These are phyloP conservation scores for Ophion costatus DNA, from an alignment of 2,888 invertebrate genomes.

Conservation along the genomic window DNA sequence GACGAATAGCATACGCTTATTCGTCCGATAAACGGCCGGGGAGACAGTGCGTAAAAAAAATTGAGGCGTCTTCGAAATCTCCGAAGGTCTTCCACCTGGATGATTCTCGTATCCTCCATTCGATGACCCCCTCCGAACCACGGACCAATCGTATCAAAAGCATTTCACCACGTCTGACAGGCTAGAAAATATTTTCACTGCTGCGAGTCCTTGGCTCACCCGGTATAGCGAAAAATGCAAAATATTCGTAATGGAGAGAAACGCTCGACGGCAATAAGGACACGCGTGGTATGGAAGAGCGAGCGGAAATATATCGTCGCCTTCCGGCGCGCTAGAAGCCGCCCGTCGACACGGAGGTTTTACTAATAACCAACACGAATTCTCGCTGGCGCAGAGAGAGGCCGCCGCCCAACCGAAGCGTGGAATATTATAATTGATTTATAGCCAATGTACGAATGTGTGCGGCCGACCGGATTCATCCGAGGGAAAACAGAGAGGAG, in stretches of 20 bases:
- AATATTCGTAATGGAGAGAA: constrained; percentile 81
- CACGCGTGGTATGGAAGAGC: constrained; percentile 44
- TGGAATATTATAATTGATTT: constrained; percentile 84
- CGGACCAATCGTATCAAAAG: too few species aligned
- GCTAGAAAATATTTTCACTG: too few species aligned
- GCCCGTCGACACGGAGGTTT: constrained; percentile 75
- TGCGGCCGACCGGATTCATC: constrained; percentile 79
- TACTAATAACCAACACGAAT: constrained; percentile 80
- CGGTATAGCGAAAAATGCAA: constrained; percentile 68
- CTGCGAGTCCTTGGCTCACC: constrained; percentile 23
- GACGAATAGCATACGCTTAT: too few species aligned
- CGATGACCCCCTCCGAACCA: too few species aligned
- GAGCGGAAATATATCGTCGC: constrained; percentile 80
- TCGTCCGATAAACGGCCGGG: too few species aligned
- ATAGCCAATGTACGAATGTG: constrained; percentile 67
- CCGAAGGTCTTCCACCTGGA: constrained; percentile 71
- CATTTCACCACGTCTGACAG: too few species aligned
- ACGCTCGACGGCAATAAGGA: constrained; percentile 71
- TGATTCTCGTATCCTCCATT: too few species aligned
- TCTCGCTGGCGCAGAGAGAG: constrained; percentile 19
- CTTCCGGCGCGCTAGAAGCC: constrained; percentile 78
- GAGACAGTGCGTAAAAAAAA: too few species aligned
- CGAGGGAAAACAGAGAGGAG: constrained; percentile 71
- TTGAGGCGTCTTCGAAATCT: constrained; percentile 78
- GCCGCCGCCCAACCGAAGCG: constrained; percentile 81